A percentile compares a stretch with the other conserved stretches of the same genome.
phyloP scores from a whole-genome alignment of 2,113 vertebrate genomes.

The Alaudala cheleensis region DNA sequence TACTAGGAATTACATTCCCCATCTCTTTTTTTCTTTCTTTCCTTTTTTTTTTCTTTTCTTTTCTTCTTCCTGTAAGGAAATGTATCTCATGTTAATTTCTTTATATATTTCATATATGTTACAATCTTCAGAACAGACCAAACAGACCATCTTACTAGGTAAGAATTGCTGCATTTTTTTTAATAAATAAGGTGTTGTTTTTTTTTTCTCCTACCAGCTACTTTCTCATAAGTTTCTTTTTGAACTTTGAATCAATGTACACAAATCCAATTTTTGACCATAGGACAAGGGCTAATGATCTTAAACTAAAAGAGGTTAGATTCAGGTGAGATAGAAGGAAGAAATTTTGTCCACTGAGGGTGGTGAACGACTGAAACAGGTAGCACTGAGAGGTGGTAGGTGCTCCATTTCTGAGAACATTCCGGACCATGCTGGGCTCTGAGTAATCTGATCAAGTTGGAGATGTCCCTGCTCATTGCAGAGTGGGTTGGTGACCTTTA shows the following conservation, averaged over 20 bases:
- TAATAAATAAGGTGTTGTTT: background rate
- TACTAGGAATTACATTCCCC: background rate
- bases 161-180: background rate
- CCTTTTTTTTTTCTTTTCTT: too few relatives aligned
- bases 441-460: background rate
- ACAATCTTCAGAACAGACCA: background rate
- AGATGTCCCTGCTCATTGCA: background rate
- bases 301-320: background rate
- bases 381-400: background rate
- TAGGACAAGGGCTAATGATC: background rate
- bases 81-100: background rate
- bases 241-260: background rate
- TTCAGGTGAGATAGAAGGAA: background rate
- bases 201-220: background rate
- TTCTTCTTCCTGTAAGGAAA: background rate
- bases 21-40: background rate
- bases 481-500: background rate
- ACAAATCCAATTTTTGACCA: background rate
- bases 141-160: background rate
- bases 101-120: background rate
- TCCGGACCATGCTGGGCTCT: accelerated
- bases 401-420: background rate
- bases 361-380: background rate
- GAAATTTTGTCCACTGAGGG: background rate
- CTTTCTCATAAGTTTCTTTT: background rate